A percentile compares a stretch with the other conserved stretches of the same genome.
phyloP scores from a whole-genome alignment of 2,113 vertebrate genomes.

The Acanthisitta chloris region DNA sequence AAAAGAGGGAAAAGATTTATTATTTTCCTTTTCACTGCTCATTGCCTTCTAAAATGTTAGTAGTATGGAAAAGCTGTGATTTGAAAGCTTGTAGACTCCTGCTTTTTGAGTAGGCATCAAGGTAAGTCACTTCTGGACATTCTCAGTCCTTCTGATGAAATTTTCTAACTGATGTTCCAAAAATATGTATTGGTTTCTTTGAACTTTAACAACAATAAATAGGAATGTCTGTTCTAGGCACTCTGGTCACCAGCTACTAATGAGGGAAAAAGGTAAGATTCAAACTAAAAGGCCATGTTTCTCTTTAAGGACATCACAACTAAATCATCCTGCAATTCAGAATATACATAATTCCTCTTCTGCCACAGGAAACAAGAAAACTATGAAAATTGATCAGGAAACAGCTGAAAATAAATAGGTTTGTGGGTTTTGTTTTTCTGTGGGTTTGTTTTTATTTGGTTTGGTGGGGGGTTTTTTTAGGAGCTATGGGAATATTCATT shows the following conservation, averaged over 20 bases:
- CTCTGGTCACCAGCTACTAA: not conserved
- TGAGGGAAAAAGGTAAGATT: not conserved
- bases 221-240: not conserved
- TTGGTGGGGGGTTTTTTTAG: not conserved
- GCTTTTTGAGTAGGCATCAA: not conserved
- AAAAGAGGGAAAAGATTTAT: not conserved
- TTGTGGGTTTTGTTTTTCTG: not conserved
- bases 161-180: not conserved
- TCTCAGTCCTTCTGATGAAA: not conserved
- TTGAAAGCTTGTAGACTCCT: not conserved
- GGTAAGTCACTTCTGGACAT: not conserved
- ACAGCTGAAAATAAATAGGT: not conserved
- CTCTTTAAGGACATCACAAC: not conserved
- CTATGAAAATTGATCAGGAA: not conserved
- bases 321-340: not conserved
- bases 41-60: not conserved
- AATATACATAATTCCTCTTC: not conserved
- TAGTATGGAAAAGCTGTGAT: not conserved
- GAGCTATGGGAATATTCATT: not conserved
- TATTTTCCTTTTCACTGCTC: not conserved
- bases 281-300: not conserved
- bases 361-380: not conserved
- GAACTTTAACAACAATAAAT: not conserved
- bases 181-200: not conserved
- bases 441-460: not conserved